These are phyloP conservation scores for Drosophila subpulchrella DNA, from an alignment of 1,140 invertebrate species.

Conservation along the genomic window DNA sequence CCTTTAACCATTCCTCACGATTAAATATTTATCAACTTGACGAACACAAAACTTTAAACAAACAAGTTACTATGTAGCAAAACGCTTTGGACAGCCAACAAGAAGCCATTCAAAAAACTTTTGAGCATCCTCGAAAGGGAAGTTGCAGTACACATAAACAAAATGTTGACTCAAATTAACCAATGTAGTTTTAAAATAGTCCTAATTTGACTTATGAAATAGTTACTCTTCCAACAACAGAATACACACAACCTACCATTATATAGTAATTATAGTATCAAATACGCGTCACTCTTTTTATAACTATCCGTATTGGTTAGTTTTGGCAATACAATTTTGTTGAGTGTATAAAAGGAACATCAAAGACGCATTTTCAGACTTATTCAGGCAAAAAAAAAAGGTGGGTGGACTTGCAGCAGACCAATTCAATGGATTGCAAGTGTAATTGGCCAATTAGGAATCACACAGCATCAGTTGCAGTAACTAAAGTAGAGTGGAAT, in stretches of 20 bases:
- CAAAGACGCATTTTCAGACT: neutral
- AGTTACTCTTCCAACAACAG: too few relatives aligned
- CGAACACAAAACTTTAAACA: constrained; percentile 37
- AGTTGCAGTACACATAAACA: neutral
- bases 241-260: too few relatives aligned
- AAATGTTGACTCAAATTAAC: too few relatives aligned
- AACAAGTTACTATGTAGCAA: constrained; percentile 18
- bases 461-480: constrained; percentile 6
- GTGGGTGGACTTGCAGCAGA: constrained; percentile 11
- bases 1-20: constrained; percentile 21
- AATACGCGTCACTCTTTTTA: too few relatives aligned
- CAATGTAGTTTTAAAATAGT: too few relatives aligned
- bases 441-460: constrained; percentile 40
- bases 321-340: too few relatives aligned
- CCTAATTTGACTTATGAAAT: too few relatives aligned
- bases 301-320: too few relatives aligned
- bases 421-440: constrained; percentile 17
- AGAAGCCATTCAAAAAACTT: constrained; percentile 31
- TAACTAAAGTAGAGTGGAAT: constrained; percentile 2
- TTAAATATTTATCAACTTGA: constrained; percentile 49
- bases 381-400: neutral
- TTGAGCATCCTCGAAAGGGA: constrained; percentile 4
- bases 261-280: too few relatives aligned
- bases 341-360: neutral
- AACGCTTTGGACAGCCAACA: constrained; percentile 9